A percentile compares a stretch with the other conserved stretches of the same genome.
These are phyloP conservation scores for Platycheirus rosarum DNA, from an alignment of 2,888 invertebrate species.

Conservation along the genomic window DNA sequence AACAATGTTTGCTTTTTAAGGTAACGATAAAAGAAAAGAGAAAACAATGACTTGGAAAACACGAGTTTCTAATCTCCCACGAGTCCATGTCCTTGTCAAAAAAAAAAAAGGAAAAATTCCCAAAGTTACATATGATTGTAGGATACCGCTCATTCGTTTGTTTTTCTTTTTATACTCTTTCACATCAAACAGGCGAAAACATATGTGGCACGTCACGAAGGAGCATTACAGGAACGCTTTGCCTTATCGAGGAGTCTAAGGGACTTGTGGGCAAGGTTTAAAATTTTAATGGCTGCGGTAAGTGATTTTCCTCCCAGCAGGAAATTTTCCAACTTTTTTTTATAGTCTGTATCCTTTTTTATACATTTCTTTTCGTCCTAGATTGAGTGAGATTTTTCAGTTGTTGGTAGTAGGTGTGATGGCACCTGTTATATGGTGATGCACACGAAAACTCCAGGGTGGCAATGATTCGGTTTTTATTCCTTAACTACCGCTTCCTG, in stretches of 20 bases:
- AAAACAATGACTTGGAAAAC: background rate
- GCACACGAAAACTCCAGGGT: constrained; percentile 34
- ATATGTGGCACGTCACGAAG: constrained; percentile 94
- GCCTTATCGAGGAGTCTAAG: constrained; percentile 94
- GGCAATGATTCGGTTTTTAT: constrained; percentile 62
- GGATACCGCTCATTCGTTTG: constrained; percentile 21
- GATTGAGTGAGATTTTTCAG: constrained; percentile 44
- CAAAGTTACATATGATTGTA: constrained; percentile 16
- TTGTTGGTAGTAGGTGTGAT: constrained; percentile 18
- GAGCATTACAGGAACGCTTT: constrained; percentile 92
- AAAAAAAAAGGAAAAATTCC: constrained; percentile 31
- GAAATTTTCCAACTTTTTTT: constrained; percentile 40
- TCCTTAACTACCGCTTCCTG: constrained; percentile 53
- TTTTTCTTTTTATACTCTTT: constrained; percentile 29
- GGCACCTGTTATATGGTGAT: constrained; percentile 13
- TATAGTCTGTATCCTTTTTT: constrained; percentile 16
- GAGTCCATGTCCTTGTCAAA: constrained; percentile 31
- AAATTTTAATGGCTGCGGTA: constrained; percentile 91
- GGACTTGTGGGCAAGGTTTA: constrained; percentile 92
- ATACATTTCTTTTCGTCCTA: constrained; percentile 9
- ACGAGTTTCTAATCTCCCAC: background rate
- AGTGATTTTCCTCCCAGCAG: constrained; percentile 79
- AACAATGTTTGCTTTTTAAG: background rate
- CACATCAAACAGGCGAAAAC: constrained; percentile 87
- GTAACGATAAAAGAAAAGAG: background rate